These are phyloP conservation scores for Lophotis ruficrista DNA, from an alignment of 2,113 vertebrate species.

Conservation along the genomic window DNA sequence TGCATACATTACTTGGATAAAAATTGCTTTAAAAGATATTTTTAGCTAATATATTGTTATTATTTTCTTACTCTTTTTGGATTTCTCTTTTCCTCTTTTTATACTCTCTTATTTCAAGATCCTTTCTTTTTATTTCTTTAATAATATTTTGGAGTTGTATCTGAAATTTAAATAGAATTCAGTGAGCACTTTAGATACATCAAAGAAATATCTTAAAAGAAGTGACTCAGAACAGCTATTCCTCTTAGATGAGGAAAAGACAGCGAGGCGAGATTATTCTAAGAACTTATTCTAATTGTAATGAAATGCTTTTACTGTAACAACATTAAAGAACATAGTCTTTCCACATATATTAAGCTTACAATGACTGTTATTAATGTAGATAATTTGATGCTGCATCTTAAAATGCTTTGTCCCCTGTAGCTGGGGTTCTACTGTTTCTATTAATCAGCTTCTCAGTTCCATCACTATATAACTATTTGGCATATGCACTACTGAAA, in stretches of 20 bases:
- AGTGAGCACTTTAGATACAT: not conserved
- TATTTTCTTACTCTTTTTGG: conserved; percentile 82
- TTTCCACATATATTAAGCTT: not conserved
- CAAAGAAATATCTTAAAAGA: not conserved
- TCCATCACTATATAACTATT: not conserved
- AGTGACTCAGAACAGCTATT: not conserved
- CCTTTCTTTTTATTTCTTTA: conserved; percentile 83
- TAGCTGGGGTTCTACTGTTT: not conserved
- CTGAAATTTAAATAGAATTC: conserved; percentile 74
- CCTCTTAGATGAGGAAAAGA: not conserved
- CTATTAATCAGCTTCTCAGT: not conserved
- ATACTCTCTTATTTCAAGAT: conserved; percentile 80
- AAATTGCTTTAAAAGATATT: not conserved
- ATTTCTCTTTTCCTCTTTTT: conserved; percentile 80
- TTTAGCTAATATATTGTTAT: not conserved
- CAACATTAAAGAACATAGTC: not conserved
- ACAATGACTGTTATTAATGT: not conserved
- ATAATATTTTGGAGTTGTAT: conserved; percentile 76
- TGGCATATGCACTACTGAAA: not conserved
- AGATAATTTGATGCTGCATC: not conserved
- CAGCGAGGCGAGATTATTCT: not conserved
- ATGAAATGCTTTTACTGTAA: not conserved
- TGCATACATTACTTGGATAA: not conserved
- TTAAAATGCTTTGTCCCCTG: not conserved
- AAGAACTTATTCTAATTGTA: not conserved